phyloP scores from a whole-genome alignment of 2,113 vertebrate species.

The Laterallus jamaicensis region DNA sequence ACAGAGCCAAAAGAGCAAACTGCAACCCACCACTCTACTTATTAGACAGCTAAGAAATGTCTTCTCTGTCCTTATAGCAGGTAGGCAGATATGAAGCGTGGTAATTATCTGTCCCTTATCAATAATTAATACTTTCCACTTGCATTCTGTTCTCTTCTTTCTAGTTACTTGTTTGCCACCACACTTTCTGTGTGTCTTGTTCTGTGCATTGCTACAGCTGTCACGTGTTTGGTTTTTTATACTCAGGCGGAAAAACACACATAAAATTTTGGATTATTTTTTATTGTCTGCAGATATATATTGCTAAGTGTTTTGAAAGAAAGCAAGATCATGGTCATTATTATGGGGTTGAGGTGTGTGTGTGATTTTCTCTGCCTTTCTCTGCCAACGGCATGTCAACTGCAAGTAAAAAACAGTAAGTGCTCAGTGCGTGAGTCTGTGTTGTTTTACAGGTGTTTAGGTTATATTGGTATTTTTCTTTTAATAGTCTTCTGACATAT shows the following conservation, averaged over 20 bases:
- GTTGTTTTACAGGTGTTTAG: slow-evolving; percentile 3
- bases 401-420: neutral
- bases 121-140: slow-evolving; percentile 55
- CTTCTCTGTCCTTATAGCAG: slow-evolving; percentile 20
- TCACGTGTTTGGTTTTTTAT: neutral
- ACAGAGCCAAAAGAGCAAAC: neutral
- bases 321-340: neutral
- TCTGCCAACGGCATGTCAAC: neutral
- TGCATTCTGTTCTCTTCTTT: slow-evolving; percentile 4
- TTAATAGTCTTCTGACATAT: neutral
- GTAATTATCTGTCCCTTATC: slow-evolving; percentile 43
- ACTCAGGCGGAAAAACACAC: neutral
- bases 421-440: neutral
- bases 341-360: neutral
- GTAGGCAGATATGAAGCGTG: slow-evolving; percentile 24
- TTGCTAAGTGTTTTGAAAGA: neutral
- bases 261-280: neutral
- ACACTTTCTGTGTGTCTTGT: neutral
- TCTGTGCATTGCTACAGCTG: neutral
- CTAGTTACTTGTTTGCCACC: slow-evolving; percentile 8
- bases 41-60: neutral
- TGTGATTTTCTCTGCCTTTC: neutral
- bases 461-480: neutral
- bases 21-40: neutral
- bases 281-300: neutral